Evolutionary conservation across 2,113 vertebrate genomes (phyloP).

Genomic region (Antennarius striatus): DNA sequence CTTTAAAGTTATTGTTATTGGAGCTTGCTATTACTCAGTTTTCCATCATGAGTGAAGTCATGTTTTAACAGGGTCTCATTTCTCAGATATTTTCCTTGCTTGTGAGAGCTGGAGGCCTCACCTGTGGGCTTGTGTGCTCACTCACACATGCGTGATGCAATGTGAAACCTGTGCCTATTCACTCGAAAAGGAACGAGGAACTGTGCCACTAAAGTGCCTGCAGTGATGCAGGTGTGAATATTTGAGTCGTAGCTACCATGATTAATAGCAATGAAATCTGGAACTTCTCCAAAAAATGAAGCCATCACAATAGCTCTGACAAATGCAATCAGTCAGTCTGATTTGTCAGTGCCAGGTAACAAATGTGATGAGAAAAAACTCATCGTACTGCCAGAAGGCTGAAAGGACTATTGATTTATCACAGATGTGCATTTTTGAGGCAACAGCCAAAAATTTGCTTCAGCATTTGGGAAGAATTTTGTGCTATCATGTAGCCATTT

Average conservation of each 20-base stretch:
- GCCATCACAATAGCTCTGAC: slow-evolving; percentile 63
- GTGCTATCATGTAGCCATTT: slow-evolving; percentile 65
- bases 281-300: slow-evolving; percentile 60
- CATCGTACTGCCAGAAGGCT: slow-evolving; percentile 39
- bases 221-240: slow-evolving; percentile 83
- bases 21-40: slow-evolving; percentile 12
- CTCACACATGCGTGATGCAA: slow-evolving; percentile 73
- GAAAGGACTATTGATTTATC: slow-evolving; percentile 60
- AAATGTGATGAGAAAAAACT: slow-evolving; percentile 38
- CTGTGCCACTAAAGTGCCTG: slow-evolving; percentile 75
- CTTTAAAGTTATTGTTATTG: no score
- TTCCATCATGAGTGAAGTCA: slow-evolving; percentile 54
- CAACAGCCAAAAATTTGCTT: slow-evolving; percentile 38
- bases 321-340: slow-evolving; percentile 69
- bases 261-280: slow-evolving; percentile 78
- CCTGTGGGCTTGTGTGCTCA: slow-evolving; percentile 59
- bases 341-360: slow-evolving; percentile 57
- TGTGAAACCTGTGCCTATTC: slow-evolving; percentile 76
- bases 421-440: slow-evolving; percentile 70
- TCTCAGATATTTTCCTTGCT: slow-evolving; percentile 51
- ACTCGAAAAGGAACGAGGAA: slow-evolving; percentile 72
- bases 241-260: slow-evolving; percentile 71
- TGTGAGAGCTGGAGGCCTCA: slow-evolving; percentile 51
- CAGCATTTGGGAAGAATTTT: slow-evolving; percentile 73
- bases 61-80: slow-evolving; percentile 65